Conservation (phyloP, 1,140 invertebrate species). For the Zaprionus tsacasi region DNA sequence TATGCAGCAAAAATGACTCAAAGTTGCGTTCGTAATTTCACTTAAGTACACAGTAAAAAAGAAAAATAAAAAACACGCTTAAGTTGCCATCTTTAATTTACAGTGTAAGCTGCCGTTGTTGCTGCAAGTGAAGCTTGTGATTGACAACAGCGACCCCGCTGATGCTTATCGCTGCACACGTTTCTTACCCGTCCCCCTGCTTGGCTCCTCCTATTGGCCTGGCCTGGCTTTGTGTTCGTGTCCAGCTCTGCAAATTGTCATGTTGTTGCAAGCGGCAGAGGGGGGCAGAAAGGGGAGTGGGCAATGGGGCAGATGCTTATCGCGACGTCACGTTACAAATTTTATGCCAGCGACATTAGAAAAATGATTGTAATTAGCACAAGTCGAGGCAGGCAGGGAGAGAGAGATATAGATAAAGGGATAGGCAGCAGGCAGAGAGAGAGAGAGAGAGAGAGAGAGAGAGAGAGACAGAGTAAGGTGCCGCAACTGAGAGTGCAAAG, state of each 20-base stretch:
- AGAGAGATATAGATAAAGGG: neutral
- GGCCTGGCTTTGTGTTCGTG: slow-evolving; percentile 57
- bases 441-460: neutral
- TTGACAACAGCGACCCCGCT: slow-evolving; percentile 66
- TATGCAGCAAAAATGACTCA: neutral
- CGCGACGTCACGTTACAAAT: slow-evolving; percentile 77
- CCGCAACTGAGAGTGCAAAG: neutral
- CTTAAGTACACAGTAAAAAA: neutral
- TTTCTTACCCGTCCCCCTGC: slow-evolving; percentile 33
- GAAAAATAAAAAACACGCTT: too few relatives aligned
- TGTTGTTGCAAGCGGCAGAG: slow-evolving; percentile 50
- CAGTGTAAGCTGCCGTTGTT: neutral
- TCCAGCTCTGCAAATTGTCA: slow-evolving; percentile 69
- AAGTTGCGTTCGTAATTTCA: neutral
- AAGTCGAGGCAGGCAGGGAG: slow-evolving; percentile 26
- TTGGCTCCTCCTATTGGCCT: slow-evolving; percentile 27
- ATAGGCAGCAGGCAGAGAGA: too few relatives aligned
- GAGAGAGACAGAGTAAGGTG: neutral
- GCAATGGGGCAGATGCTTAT: slow-evolving; percentile 56
- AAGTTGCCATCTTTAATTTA: slow-evolving; percentile 13
- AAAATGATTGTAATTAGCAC: slow-evolving; percentile 77
- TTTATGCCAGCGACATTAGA: slow-evolving; percentile 75
- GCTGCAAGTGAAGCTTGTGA: slow-evolving; percentile 48
- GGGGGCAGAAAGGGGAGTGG: neutral
- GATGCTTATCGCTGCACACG: slow-evolving; percentile 72